phyloP scores from a whole-genome alignment of 2,888 invertebrate genomes.

The Polyommatus iphigenia region DNA sequence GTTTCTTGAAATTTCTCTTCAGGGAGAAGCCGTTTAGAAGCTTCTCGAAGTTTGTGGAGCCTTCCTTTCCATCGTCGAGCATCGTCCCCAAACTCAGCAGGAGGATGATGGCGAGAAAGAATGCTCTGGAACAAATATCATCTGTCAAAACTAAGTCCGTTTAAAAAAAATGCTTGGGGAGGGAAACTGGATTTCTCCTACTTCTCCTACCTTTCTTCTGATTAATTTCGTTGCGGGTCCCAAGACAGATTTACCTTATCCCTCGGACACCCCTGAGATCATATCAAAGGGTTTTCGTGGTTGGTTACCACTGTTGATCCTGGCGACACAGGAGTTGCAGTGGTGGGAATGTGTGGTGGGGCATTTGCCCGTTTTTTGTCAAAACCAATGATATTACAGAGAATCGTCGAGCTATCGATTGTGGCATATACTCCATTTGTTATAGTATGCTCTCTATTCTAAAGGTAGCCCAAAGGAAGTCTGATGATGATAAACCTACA shows the following conservation, averaged over 20 bases:
- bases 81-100: constrained; percentile 67
- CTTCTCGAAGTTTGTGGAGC: constrained; percentile 70
- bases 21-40: constrained; percentile 76
- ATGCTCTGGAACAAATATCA: constrained; percentile 60
- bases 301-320: too few relatives aligned
- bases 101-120: constrained; percentile 65
- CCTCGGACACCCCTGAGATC: too few relatives aligned
- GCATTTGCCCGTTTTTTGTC: too few relatives aligned
- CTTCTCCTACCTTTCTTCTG: too few relatives aligned
- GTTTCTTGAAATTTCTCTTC: constrained; percentile 68
- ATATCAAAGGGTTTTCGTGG: too few relatives aligned
- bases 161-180: too few relatives aligned
- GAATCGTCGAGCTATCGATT: too few relatives aligned
- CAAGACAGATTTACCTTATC: too few relatives aligned
- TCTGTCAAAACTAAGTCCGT: background rate
- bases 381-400: background rate
- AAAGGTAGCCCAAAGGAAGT: background rate
- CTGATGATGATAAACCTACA: constrained; percentile 3
- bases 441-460: background rate
- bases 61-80: constrained; percentile 69
- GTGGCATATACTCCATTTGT: background rate
- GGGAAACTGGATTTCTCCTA: too few relatives aligned
- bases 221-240: too few relatives aligned
- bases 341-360: too few relatives aligned
- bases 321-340: too few relatives aligned